Base-by-base conservation (phyloP, 1,140 invertebrate genomes). In the Mycetomoellerius zeteki region DNA sequence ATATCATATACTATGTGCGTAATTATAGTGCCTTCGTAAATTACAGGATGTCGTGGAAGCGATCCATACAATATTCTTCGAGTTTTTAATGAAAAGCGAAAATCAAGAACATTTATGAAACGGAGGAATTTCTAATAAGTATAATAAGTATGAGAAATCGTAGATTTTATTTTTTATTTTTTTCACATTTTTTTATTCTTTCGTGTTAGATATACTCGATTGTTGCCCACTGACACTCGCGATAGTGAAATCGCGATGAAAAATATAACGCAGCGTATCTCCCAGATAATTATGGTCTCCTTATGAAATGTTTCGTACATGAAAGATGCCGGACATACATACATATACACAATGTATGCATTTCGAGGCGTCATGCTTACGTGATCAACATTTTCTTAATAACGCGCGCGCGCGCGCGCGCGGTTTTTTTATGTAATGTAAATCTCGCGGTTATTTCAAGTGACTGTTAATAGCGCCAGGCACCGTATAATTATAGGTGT, bases 291-390 rank as follows among this genome's bases (percentile, higher is more conserved):
- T 84, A 84, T 62, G 14, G 37, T 58, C 43, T 47, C 24, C 54
- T 75, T 75, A 60, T 60, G 69, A 84, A 84, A 84, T 43, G 50
- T 81, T 71, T 81, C 65, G 24, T 81, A 56, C 58, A 71, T 19
- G 52, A 73, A 82, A 73, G 52, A 60, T 54, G 62, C n/a, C 77
- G 54, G 54, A 60, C 65, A 50, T 14, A 69, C 37, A 24, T 47
- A 50, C 21, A 19, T 16, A 7, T 6, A 14, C 21, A 69, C 14
- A 54, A 21, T 54, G n/a, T n/a, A 58, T 37, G 30, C 33, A 73
- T 73, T 82, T 82, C 56, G 54, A 73, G 37, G 69, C 80, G 80
- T 84, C 80, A 73, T 73, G 80, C 69, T 84, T 73, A 85, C 84
- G 21, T 78, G 75, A 65, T 85, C 62, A 65, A 52, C 47, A 56